These are phyloP conservation scores for Patella vulgata DNA, from an alignment of 1,140 invertebrate genomes.

Conservation along the genomic window DNA sequence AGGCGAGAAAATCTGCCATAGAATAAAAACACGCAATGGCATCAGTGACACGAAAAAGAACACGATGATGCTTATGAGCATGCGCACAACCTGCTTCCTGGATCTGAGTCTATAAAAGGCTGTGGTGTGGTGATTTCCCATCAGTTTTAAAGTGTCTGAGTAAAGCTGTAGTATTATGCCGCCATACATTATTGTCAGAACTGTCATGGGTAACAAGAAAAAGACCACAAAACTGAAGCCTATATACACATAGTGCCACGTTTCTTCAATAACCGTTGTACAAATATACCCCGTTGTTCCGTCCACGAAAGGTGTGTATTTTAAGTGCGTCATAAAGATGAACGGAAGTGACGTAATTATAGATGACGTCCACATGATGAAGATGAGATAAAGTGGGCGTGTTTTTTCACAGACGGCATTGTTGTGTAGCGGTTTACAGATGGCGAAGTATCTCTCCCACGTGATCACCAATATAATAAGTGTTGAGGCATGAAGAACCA, in stretches of 20 bases:
- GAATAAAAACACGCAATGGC: slow-evolving; percentile 84
- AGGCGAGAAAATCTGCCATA: slow-evolving; percentile 73
- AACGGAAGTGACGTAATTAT: slow-evolving; percentile 38
- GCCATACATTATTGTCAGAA: slow-evolving; percentile 42
- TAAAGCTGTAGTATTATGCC: slow-evolving; percentile 32
- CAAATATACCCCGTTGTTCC: slow-evolving; percentile 33
- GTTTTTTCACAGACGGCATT: slow-evolving; percentile 5
- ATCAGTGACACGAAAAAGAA: slow-evolving; percentile 90
- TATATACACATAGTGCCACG: slow-evolving; percentile 37
- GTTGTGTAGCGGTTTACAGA: slow-evolving; percentile 45
- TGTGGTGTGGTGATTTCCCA: slow-evolving; percentile 1
- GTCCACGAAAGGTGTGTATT: slow-evolving; percentile 35
- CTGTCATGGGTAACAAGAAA: slow-evolving; percentile 36
- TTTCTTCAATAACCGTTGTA: slow-evolving; percentile 23
- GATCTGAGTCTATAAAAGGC: slow-evolving; percentile 16
- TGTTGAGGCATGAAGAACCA: slow-evolving; percentile 42
- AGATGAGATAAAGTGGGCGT: slow-evolving; percentile 19
- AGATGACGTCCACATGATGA: slow-evolving; percentile 37
- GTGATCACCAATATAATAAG: slow-evolving; percentile 50
- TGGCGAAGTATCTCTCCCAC: slow-evolving; percentile 51
- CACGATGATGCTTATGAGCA: slow-evolving; percentile 89
- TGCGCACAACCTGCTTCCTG: slow-evolving; percentile 77
- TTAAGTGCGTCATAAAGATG: slow-evolving; percentile 33
- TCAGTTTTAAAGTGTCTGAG: slow-evolving; percentile 1
- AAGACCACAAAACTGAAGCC: slow-evolving; percentile 30